Evolutionary conservation across 2,888 invertebrate species (phyloP), one percentile per base, ranked within the genome.

Genomic region (Nemurella pictetii): DNA sequence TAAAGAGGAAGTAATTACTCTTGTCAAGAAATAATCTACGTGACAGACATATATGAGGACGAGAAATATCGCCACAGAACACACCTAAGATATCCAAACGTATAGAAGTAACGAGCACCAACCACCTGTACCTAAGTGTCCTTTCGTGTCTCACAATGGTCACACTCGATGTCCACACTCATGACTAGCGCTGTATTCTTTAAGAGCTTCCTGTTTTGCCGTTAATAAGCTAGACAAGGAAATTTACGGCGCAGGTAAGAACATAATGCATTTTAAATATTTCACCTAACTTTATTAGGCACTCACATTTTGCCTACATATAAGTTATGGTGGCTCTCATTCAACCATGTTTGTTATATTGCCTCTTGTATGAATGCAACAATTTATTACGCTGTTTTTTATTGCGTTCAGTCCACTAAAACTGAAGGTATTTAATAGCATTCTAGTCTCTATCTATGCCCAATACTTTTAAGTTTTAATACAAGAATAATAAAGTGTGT

Each of bases 91-190:
- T 27, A 26, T 75, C 28, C 75, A 20, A 27, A 28, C 75, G 26
- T 74, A 29, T 74, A 29, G 12, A 81, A 81, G 26, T 32, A 81
- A 81, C 35, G 35, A 81, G 5, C 36, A 12, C 7, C 80, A 28
- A 28, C 72, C 82, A 82, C 82, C 82, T 82, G 82, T 55, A 28
- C 72, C 55, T 82, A 82, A 82, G 82, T 82, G 82, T 82, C 82
- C 26, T 82, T 82, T 25, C 82, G 27, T 82, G 82, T 82, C 82
- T 20, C 72, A 78, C 78, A 78, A 78, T 55, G 12, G 55, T 20
- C 78, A 30, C 30, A 15, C 78, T 78, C n/a, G 30, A 29, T 78
- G 78, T 78, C 55, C 20, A 7, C 55, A 20, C 20, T 3, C 55
- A 7, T 55, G 12, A 55, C 75, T 25, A 75, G 75, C 1, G n/a